A percentile compares a stretch with the other conserved stretches of the same genome.
phyloP scores from a whole-genome alignment of 2,797 vertebrate genomes.

The Dermochelys coriacea region DNA sequence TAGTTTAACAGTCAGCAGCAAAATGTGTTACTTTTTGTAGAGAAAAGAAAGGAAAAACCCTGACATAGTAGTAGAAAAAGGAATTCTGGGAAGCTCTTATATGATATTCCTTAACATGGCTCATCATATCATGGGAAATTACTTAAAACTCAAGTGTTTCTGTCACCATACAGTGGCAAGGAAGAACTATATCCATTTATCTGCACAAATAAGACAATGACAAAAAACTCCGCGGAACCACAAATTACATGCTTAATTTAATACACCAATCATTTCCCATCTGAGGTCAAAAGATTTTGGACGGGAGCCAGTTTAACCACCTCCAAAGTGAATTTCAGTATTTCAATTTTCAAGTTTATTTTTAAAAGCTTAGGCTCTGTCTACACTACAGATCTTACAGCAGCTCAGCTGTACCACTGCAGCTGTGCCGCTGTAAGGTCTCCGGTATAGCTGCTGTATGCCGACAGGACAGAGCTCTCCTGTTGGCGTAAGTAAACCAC shows the following conservation, averaged over 20 bases:
- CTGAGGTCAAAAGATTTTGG: neutral
- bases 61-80: neutral
- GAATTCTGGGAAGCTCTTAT: neutral
- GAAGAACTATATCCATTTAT: neutral
- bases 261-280: neutral
- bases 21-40: neutral
- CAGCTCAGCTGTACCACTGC: too few relatives aligned
- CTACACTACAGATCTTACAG: too few relatives aligned
- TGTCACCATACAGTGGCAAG: neutral
- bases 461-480: too few relatives aligned
- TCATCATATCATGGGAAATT: neutral
- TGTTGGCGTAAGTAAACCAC: too few relatives aligned
- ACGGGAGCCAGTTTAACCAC: neutral
- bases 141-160: neutral
- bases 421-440: too few relatives aligned
- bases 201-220: neutral
- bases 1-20: neutral
- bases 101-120: neutral
- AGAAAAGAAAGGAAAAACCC: neutral
- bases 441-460: too few relatives aligned
- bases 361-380: neutral
- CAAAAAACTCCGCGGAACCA: neutral
- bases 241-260: neutral
- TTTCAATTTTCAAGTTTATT: neutral
- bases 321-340: neutral